phyloP scores from a whole-genome alignment of 30 jellyfish, hydroid and myxozoan genomes.

The Cassiopea andromeda region DNA sequence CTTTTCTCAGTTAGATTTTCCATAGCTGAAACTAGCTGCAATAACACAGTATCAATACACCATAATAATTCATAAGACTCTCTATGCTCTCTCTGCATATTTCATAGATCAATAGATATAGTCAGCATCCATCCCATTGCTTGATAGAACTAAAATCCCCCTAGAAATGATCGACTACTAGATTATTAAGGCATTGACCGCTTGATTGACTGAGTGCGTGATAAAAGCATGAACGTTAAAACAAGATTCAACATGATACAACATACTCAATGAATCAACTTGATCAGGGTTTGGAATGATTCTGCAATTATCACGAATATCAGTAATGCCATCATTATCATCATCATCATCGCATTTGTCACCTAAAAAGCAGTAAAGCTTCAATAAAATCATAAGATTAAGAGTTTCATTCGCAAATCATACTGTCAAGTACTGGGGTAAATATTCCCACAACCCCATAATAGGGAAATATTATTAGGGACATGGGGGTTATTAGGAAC shows the following conservation, averaged over 20 bases:
- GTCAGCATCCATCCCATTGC: background rate
- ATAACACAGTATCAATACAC: too few species aligned
- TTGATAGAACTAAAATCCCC: background rate
- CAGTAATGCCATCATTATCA: slow-evolving; percentile 86
- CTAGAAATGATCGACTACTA: background rate
- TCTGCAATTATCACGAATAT: slow-evolving; percentile 81
- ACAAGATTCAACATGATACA: too few species aligned
- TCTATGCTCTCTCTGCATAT: background rate
- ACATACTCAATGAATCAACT: slow-evolving; percentile 70
- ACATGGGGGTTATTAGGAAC: too few species aligned
- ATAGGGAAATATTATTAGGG: too few species aligned
- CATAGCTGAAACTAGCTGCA: too few species aligned
- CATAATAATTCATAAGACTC: background rate
- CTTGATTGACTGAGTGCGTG: background rate
- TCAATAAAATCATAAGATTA: background rate
- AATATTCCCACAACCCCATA: too few species aligned
- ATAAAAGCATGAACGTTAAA: too few species aligned
- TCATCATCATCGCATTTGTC: slow-evolving; percentile 94
- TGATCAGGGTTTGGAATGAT: slow-evolving; percentile 81
- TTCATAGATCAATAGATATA: background rate
- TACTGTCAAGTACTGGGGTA: too few species aligned
- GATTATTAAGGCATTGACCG: background rate
- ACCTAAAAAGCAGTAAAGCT: slow-evolving; percentile 40
- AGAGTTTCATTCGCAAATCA: background rate
- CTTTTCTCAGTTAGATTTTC: too few species aligned